Base-by-base conservation (phyloP, 2,888 invertebrate species). In the Iselma pallidipennis region DNA sequence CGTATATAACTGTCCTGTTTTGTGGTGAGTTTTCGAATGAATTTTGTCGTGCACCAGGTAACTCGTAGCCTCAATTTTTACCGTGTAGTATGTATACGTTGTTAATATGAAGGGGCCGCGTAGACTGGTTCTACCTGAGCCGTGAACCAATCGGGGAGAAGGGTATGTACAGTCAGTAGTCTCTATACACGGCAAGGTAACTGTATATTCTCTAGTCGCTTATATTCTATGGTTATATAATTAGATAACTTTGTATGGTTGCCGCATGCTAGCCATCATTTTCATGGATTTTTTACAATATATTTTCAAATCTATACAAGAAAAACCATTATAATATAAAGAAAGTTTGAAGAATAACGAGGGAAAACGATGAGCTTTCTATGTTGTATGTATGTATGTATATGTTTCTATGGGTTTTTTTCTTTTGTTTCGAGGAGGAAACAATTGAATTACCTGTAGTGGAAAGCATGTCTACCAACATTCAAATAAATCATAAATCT, bases 101-200 rank as follows among this genome's bases (percentile, higher is more conserved):
- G 73, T 66, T 67, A 69, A 68, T 67, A 67, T 63, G 68, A 68
- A 75, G 77, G 76, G 76, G 71, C 75, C 76, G 75, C 74, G 73
- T 75, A 76, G 78, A 80, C 79, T 80, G 80, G 79, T 79, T 78
- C 74, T 78, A 78, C 78, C 78, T 79, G 77, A 73, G 68, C 74
- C 67, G 68, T 66, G 67, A 68, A 70, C 77, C 76, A 78, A 76
- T 77, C 72, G 73, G 69, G 71, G 75, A 72, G 71, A 74, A 70
- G 74, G 69, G 73, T 74, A 76, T 70, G 71, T 76, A 76, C 73
- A 76, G 74, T 75, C 42, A 42, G 42, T 42, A 42, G 42, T 42
- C 42, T 19, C 76, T 74, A n/a, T n/a, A n/a, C n/a, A 74, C 74
- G 67, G 74, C 78, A 75, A 78, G 76, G 77, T 78, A 78, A 78